Evolutionary conservation across 1,140 invertebrate genomes (phyloP), one percentile per base, ranked within the genome.

Genomic region (Habropoda laboriosa): DNA sequence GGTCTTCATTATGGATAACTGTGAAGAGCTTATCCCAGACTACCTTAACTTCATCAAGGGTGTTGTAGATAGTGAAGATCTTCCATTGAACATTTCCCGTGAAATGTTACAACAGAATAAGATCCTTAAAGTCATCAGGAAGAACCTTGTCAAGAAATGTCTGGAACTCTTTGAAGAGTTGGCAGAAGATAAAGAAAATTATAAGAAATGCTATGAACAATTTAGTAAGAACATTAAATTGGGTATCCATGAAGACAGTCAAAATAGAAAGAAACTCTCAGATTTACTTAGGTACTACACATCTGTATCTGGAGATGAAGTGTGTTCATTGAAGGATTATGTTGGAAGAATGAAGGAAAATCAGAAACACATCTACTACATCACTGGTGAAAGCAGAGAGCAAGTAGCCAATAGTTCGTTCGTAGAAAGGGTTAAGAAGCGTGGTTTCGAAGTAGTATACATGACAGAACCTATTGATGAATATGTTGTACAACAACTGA

Each of bases 1-100:
- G 82, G 98, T 99, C 0, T 99, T 99, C 94, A 99, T 99, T 92
- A 99, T 99, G 98, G 99, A 99, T 93, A 99, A 99, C 93, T 99
- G 98, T 90, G 98, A 99, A 91, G 99, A 99, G 83, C 94, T 99
- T 21, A 99, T 99, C 89, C 99, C 99, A 0, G 98, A 99, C 89
- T 99, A 99, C 91, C 94, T 99, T 76, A 99, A 98, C 94, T 99
- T 99, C 94, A 96, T 99, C 86, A 97, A 97, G 92, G 99, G 99
- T 92, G 98, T 99, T n/a, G 99, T 99, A 18, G 99, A 99, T 93
- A 98, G 97, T 75, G 98, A 99, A 93, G 99, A 99, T 95, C 93
- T 99, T 72, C 99, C 99, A 1, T 93, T 99, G 5, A 99, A 99
- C 94, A 99, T 99, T 90, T 99, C 98, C 64, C 96, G 99, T 95